phyloP scores from a whole-genome alignment of 1,140 invertebrate genomes.

The Scaptomyza graminum region DNA sequence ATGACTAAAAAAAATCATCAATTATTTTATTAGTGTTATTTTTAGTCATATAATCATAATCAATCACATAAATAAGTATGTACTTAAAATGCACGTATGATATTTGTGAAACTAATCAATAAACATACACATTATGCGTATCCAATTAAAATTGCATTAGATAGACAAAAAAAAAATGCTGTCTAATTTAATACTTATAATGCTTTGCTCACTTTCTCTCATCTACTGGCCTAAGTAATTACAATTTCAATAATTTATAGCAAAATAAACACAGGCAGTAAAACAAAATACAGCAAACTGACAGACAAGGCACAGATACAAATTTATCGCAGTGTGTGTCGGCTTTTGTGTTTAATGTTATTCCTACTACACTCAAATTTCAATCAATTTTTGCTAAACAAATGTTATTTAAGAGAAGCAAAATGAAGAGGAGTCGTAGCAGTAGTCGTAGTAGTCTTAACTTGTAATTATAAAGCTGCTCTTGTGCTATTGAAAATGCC shows the following conservation, averaged over 20 bases:
- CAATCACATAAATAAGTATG: constrained; percentile 66
- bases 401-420: constrained; percentile 59
- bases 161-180: constrained; percentile 11
- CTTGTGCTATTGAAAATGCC: constrained; percentile 39
- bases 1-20: constrained; percentile 15
- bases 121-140: constrained; percentile 5
- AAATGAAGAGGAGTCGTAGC: background rate
- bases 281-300: constrained; percentile 38
- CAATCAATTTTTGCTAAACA: constrained; percentile 71
- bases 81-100: constrained; percentile 22
- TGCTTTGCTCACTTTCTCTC: constrained; percentile 53
- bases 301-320: constrained; percentile 31
- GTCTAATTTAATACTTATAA: constrained; percentile 34
- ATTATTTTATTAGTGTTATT: constrained; percentile 68
- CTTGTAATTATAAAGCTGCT: constrained; percentile 58
- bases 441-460: constrained; percentile 13
- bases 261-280: constrained; percentile 59
- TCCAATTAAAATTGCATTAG: constrained; percentile 77
- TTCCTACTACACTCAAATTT: constrained; percentile 34
- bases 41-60: constrained; percentile 49
- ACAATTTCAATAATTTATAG: constrained; percentile 79
- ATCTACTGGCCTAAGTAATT: constrained; percentile 67
- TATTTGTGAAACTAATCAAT: background rate
- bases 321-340: constrained; percentile 15
- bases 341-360: too few species aligned